phyloP scores from a whole-genome alignment of 2,797 vertebrate species.

The Sebastes kiyomatsui region DNA sequence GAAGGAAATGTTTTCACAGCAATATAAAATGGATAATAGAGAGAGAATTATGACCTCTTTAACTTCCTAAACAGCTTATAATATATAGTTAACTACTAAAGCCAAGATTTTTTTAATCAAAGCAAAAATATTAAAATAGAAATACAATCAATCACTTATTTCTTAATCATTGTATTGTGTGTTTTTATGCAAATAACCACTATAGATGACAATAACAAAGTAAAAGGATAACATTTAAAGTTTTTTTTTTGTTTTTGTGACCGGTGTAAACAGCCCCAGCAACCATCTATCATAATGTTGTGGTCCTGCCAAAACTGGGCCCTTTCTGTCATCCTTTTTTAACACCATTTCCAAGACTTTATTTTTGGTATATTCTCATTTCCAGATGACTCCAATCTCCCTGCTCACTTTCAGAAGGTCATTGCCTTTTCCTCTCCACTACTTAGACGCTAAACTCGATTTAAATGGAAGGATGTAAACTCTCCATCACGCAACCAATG shows the following conservation, averaged over 20 bases:
- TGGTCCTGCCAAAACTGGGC: background rate
- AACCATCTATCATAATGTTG: background rate
- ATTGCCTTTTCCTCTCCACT: background rate
- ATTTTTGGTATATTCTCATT: background rate
- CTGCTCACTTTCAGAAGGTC: background rate
- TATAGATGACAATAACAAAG: too few relatives aligned
- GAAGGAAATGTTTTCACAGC: too few relatives aligned
- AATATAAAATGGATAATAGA: too few relatives aligned
- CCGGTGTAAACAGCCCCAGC: background rate
- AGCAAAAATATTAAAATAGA: too few relatives aligned
- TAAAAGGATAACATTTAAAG: too few relatives aligned
- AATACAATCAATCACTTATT: too few relatives aligned
- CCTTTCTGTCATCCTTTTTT: background rate
- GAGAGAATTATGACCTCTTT: too few relatives aligned
- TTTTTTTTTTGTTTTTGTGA: background rate
- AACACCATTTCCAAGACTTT: background rate
- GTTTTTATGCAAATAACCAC: too few relatives aligned
- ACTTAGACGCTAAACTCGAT: background rate
- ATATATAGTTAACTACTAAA: too few relatives aligned
- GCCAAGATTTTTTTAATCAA: too few relatives aligned
- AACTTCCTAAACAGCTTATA: too few relatives aligned
- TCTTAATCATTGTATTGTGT: too few relatives aligned
- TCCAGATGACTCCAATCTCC: background rate
- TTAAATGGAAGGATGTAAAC: background rate
- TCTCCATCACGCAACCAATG: background rate